phyloP scores from a whole-genome alignment of 2,113 vertebrate species.

The Gambusia affinis region DNA sequence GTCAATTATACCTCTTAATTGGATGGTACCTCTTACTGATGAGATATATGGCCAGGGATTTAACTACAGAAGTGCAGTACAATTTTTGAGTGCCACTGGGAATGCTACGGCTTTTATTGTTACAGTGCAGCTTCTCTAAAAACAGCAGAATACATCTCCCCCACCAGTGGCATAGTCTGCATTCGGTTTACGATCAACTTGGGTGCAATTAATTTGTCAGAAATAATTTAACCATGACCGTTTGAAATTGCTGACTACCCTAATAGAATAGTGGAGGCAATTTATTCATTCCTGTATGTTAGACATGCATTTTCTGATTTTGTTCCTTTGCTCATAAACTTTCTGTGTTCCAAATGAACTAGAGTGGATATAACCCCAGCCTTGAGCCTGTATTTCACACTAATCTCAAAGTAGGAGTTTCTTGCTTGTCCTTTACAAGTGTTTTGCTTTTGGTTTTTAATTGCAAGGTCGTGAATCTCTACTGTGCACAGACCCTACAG shows the following conservation, averaged over 20 bases:
- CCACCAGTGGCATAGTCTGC: conserved; percentile 28
- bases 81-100: conserved; percentile 35
- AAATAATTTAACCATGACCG: conserved; percentile 20
- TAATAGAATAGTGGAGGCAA: conserved; percentile 4
- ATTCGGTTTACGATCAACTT: conserved; percentile 52
- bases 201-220: conserved; percentile 43
- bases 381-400: conserved; percentile 29
- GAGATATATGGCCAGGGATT: conserved; percentile 51
- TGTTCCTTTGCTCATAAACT: conserved; percentile 3
- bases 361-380: conserved; percentile 41
- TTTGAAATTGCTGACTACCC: conserved; percentile 18
- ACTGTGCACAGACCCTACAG: conserved; percentile 23
- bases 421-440: conserved; percentile 20
- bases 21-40: conserved; percentile 49
- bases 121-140: conserved; percentile 48
- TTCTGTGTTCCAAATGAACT: conserved; percentile 22
- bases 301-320: conserved; percentile 10
- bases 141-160: conserved; percentile 42
- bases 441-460: conserved; percentile 2
- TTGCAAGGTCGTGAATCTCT: conserved; percentile 10
- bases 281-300: conserved; percentile 24
- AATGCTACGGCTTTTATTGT: conserved; percentile 59
- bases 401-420: conserved; percentile 49
- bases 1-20: conserved; percentile 69
- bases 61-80: conserved; percentile 57